Base-by-base conservation (phyloP, 2,797 vertebrate species). In the Danio aesculapii region DNA sequence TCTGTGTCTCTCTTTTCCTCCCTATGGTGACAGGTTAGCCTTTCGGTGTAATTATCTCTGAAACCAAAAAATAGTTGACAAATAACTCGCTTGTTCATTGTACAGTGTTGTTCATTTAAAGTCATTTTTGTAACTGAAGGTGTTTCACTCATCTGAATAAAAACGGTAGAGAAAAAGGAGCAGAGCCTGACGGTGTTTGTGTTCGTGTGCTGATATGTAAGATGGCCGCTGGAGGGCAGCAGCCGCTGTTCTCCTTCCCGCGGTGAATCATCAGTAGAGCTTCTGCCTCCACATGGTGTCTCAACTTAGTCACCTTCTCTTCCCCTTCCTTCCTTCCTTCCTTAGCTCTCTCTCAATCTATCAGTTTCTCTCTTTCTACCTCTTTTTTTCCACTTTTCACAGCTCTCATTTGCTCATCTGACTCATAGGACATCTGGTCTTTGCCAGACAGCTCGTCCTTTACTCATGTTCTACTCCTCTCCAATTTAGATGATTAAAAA, bases 101-200 rank as follows among this genome's bases (percentile, higher is more conserved):
- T 95, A 94, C 93, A 94, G 93, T 95, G 94, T 94, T 94, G 93
- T 94, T 95, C 91, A 94, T 94, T 94, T 95, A 91, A 95, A 94
- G 93, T 94, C 92, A 93, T 95, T 95, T 95, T 95, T 95, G 94
- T 95, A 95, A 94, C 94, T 95, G 92, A 94, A 94, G 92, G 94
- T 95, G 94, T 95, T 94, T 94, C 92, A 94, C 94, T 94, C 93
- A 94, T 94, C 92, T 90, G 92, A 94, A 94, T 94, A 95, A 95
- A 89, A 94, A 94, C 90, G 91, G 91, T 90, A 95, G 91, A 94
- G 61, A 66, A 59, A 81, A 80, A 43, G n/a, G n/a, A 43, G 30
- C 10, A 14, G 17, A 14, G 75, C 3, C 3, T 30, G n/a, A n/a
- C n/a, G n/a, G 3, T 30, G 30, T 30, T 30, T 3, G 30, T 30